Evolutionary conservation across 2,113 vertebrate species (phyloP), one percentile per base, ranked within the genome.

Genomic region (Oreochromis aureus): DNA sequence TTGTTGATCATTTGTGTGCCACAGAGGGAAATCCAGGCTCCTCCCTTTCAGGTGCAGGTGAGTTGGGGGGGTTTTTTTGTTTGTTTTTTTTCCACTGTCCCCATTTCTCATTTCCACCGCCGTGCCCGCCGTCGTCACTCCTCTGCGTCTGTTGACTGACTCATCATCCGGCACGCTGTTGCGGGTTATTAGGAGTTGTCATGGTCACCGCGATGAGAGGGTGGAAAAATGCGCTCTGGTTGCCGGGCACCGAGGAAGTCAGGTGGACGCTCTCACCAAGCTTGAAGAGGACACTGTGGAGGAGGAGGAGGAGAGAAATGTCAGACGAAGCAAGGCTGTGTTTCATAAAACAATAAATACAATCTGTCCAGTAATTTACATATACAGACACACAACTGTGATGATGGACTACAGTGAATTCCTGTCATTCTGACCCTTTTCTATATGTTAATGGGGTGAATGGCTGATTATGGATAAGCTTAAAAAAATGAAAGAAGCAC

Each of bases 231-330:
- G 95, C 94, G 92, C 97, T 97, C 94, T 88, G 87, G 96, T 97
- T 97, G 97, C 97, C 90, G 93, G 83, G 96, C 95, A 96, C 95
- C 88, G 89, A 95, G 84, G 95, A 95, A 96, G 96, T 95, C 96
- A 94, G 94, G 92, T 95, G 96, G 95, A 95, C 87, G 92, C 90
- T 93, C 97, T 99, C 98, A 99, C 99, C 99, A 99, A 89, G 99
- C 99, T 97, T 99, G 98, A 90, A 99, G 97, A 91, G 99, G 99
- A 97, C 99, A 99, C 99, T 99, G 96, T 12, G 88, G 89, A 94
- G 86, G 85, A 89, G 80, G 83, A 86, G 79, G 82, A 27, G 84
- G 84, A 86, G 86, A 92, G 80, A 58, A 85, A 86, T 39, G 59
- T 91, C 51, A 90, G 87, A 82, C 36, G 80, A 81, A 84, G 71